Conservation (phyloP, 2,888 invertebrate species). For the Capitulum mitella region DNA sequence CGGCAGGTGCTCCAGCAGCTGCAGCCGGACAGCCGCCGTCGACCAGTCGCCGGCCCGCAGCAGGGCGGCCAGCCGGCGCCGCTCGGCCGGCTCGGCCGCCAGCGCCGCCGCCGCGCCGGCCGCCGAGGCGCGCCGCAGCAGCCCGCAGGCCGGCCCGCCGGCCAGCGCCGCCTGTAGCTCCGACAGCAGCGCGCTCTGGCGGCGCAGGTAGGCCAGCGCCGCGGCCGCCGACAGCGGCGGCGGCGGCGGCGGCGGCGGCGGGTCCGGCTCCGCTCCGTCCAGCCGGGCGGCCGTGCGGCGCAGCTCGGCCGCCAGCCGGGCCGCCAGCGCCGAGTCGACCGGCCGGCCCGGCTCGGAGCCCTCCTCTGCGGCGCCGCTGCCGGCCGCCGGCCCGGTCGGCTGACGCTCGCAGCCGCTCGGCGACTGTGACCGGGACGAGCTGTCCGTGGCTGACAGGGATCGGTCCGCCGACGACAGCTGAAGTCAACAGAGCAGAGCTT, state of each 20-base stretch:
- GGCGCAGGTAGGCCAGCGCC: slow-evolving; percentile 26
- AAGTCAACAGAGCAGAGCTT: no score
- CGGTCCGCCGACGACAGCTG: background rate
- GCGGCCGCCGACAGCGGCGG: slow-evolving; percentile 26
- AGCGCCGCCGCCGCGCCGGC: slow-evolving; percentile 23
- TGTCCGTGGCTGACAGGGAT: no score
- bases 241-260: background rate
- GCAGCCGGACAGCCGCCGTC: background rate
- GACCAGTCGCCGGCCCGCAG: background rate
- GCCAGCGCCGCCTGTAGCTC: background rate
- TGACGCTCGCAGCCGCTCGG: no score
- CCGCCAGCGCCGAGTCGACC: slow-evolving; percentile 27
- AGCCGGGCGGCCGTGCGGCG: background rate
- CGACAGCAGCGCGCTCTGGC: background rate
- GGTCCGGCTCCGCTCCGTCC: background rate
- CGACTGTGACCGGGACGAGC: no score
- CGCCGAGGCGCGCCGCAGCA: slow-evolving; percentile 22
- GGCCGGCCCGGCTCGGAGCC: no score
- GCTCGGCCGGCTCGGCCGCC: background rate
- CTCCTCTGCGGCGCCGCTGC: background rate
- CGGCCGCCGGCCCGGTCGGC: background rate
- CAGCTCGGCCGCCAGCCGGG: slow-evolving; percentile 14
- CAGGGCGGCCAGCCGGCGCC: slow-evolving; percentile 27
- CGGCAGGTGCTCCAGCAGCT: slow-evolving; percentile 4
- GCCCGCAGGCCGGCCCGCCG: slow-evolving; percentile 14